Evolutionary conservation across 2,888 invertebrate genomes (phyloP).

Genomic region (Epirrita christyi): DNA sequence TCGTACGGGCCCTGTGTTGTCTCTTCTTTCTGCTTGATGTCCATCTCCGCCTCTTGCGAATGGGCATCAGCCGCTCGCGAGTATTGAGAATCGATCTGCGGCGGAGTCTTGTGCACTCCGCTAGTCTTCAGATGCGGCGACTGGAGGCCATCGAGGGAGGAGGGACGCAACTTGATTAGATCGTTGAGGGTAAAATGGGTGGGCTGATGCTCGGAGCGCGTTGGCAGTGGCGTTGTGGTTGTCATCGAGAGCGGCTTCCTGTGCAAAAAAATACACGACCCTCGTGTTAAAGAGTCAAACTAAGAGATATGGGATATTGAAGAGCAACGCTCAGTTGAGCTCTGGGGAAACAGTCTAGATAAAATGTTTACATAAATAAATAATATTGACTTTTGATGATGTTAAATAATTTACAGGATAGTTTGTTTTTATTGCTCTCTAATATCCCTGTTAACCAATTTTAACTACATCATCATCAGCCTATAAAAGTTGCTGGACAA

Average conservation of each 20-base stretch:
- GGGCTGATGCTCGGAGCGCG: conserved; percentile 82
- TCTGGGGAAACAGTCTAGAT: not conserved
- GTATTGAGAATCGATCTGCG: conserved; percentile 86
- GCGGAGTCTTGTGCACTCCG: conserved; percentile 79
- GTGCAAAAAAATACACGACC: conserved; percentile 62
- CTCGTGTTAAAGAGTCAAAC: conserved; percentile 68
- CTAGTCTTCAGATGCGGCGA: conserved; percentile 78
- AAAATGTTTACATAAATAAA: not conserved
- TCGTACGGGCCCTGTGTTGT: conserved; percentile 87
- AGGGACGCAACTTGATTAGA: conserved; percentile 83
- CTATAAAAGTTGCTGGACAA: too few relatives aligned
- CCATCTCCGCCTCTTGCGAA: conserved; percentile 66
- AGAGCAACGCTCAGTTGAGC: conserved; percentile 15
- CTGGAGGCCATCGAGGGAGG: conserved; percentile 78
- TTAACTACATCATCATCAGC: too few relatives aligned
- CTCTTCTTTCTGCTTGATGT: conserved; percentile 67
- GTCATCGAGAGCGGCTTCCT: conserved; percentile 84
- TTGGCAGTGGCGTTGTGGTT: conserved; percentile 83
- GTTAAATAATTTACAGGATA: too few relatives aligned
- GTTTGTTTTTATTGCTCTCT: too few relatives aligned
- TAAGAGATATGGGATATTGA: conserved; percentile 17
- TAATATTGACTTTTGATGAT: too few relatives aligned
- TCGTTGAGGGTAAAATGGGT: conserved; percentile 83
- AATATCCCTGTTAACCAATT: too few relatives aligned
- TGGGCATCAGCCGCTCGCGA: conserved; percentile 81